Base-by-base conservation (phyloP, 1,140 invertebrate genomes). In the Platyura marginata region DNA sequence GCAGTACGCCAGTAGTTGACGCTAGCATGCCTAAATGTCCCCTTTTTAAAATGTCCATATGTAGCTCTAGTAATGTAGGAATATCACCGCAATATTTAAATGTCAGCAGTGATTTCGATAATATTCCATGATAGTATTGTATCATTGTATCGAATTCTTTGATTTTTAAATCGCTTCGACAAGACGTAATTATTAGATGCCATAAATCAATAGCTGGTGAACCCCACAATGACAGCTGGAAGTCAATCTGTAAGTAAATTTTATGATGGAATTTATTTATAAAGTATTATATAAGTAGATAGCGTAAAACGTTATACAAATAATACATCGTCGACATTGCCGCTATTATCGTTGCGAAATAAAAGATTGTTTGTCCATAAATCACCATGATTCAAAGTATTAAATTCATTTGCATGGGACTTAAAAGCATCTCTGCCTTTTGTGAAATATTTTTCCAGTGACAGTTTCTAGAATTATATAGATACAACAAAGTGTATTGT, bases 321-420 rank as follows among this genome's bases (percentile, higher is more conserved):
- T n/a, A n/a, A n/a, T n/a, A n/a, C n/a, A n/a, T n/a, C n/a, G n/a
- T n/a, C n/a, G n/a, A n/a, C n/a, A n/a, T n/a, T n/a, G n/a, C n/a
- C n/a, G n/a, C n/a, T n/a, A n/a, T n/a, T n/a, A n/a, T n/a, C n/a
- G n/a, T n/a, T n/a, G n/a, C n/a, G n/a, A n/a, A n/a, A n/a, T n/a
- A n/a, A n/a, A n/a, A n/a, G n/a, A n/a, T 80, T 80, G 46, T 77
- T 78, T 0, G 70, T 59, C 75, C 75, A 79, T 13, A 66, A 61
- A 55, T 79, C 77, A 9, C 76, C 77, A 34, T 79, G 76, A 42
- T 66, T 70, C 33, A 79, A 55, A 1, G 76, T 72, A 47, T 68
- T 67, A 35, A 76, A 69, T 34, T 69, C 62, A 2, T 67, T 59
- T 0, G 59, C 44, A 6, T n/a, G n/a, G n/a, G n/a, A n/a, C n/a